Evolutionary conservation across 2,797 vertebrate genomes (phyloP), one percentile per base, ranked within the genome.

Genomic region (Spondyliosoma cantharus): DNA sequence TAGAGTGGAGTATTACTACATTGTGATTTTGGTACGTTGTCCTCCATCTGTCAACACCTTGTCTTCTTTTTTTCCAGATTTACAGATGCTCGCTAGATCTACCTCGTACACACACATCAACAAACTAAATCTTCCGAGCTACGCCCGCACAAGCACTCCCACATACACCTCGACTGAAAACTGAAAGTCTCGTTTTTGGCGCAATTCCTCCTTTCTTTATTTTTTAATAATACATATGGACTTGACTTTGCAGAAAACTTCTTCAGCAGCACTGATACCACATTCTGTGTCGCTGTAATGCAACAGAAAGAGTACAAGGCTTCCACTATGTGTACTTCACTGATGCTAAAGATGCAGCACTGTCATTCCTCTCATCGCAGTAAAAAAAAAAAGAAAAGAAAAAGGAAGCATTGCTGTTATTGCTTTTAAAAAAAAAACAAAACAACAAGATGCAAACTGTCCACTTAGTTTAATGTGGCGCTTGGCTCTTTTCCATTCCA

Each of bases 381-480:
- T 56, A 22, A 37, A 9, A 54, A 62, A 57, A 71, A 78, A 25
- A 29, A 29, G 4, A 27, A 27, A 27, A 32, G 29, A 54, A 59
- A 57, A 71, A 50, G 4, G 17, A 46, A 20, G 11, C 8, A 3
- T 49, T 22, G 13, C 7, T 71, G 59, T 61, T 79, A 13, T 50
- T 46, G 57, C 64, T 84, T 66, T 58, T 75, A 78, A 25, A 32
- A 32, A 32, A 32, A 7, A 29, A 29, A 29, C 3, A 29, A 32
- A 64, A 37, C 37, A 81, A 73, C 60, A 64, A 68, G 27, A 87
- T 76, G 66, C 83, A 81, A 82, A 74, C 71, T 17, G 1, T 72
- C 78, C 82, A 86, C 84, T 91, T 89, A 76, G 82, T 83, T 82
- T 84, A 89, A 91, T 89, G 84, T 81, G 83, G 58, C 63, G 68